phyloP scores from a whole-genome alignment of 2,797 vertebrate species.

The Anableps anableps region DNA sequence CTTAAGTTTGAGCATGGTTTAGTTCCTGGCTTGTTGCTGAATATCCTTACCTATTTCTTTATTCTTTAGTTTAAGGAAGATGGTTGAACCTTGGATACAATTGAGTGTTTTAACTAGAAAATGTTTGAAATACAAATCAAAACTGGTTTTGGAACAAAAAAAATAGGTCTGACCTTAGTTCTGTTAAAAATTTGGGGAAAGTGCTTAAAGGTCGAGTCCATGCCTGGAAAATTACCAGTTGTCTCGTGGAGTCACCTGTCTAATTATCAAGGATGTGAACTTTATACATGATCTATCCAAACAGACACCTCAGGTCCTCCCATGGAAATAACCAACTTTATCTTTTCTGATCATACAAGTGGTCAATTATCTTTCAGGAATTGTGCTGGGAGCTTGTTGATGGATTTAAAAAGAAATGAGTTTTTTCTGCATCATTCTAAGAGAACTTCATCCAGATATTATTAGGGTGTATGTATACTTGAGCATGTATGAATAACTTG shows the following conservation, averaged over 20 bases:
- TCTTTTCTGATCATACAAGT: not conserved
- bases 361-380: not conserved
- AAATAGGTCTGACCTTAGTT: not conserved
- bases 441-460: not conserved
- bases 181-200: not conserved
- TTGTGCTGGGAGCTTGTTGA: not conserved
- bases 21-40: not conserved
- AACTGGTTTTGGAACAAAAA: not conserved
- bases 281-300: slow-evolving; percentile 86
- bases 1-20: not conserved
- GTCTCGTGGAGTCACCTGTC: slow-evolving; percentile 84
- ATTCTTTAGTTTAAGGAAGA: not conserved
- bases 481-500: not conserved
- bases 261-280: slow-evolving; percentile 85
- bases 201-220: not conserved
- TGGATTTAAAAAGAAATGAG: not conserved
- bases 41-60: not conserved
- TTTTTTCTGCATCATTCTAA: not conserved
- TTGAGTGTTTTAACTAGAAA: not conserved
- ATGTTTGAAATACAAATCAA: not conserved
- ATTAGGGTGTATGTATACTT: not conserved
- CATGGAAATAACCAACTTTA: slow-evolving; percentile 56
- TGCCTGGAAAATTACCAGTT: slow-evolving; percentile 47
- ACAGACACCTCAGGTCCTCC: slow-evolving; percentile 85
- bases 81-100: not conserved